Percentiles rank a stretch among this genome's conserved stretches.
These are phyloP conservation scores for Anguilla marmorata DNA, from an alignment of 2,797 vertebrate species.

Conservation along the genomic window DNA sequence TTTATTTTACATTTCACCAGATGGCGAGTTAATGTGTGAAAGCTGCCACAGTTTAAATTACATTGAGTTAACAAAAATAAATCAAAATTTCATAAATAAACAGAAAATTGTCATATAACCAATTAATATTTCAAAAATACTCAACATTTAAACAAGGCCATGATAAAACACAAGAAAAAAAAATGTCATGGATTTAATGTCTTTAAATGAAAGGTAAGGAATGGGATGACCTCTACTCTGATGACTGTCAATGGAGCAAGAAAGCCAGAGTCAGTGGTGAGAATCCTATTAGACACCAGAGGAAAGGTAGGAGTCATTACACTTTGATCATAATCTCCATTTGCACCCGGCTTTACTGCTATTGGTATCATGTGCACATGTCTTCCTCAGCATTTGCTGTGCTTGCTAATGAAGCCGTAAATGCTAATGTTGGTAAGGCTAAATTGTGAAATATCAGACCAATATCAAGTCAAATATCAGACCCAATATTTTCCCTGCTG, in stretches of 20 bases:
- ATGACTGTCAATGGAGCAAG: conserved; percentile 31
- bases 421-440: conserved; percentile 3
- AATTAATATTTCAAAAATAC: conserved; percentile 41
- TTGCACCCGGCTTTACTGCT: conserved; percentile 48
- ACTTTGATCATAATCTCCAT: conserved; percentile 42
- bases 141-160: conserved; percentile 65
- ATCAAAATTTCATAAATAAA: not conserved
- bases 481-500: not conserved
- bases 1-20: conserved; percentile 57
- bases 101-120: not conserved
- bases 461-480: not conserved
- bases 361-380: conserved; percentile 44
- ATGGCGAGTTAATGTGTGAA: conserved; percentile 63
- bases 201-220: conserved; percentile 60
- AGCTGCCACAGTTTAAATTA: conserved; percentile 60
- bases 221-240: conserved; percentile 52
- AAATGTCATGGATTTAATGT: conserved; percentile 60
- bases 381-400: not conserved
- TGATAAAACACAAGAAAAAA: conserved; percentile 62
- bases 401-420: not conserved
- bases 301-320: conserved; percentile 52
- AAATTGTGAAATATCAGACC: not conserved
- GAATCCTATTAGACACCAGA: conserved; percentile 44
- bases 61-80: conserved; percentile 30
- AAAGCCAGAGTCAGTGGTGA: conserved; percentile 47